Percentiles rank a stretch among this genome's conserved stretches.
Conservation (phyloP, 2,888 invertebrate genomes). For the Pristionchus fissidentatus region DNA sequence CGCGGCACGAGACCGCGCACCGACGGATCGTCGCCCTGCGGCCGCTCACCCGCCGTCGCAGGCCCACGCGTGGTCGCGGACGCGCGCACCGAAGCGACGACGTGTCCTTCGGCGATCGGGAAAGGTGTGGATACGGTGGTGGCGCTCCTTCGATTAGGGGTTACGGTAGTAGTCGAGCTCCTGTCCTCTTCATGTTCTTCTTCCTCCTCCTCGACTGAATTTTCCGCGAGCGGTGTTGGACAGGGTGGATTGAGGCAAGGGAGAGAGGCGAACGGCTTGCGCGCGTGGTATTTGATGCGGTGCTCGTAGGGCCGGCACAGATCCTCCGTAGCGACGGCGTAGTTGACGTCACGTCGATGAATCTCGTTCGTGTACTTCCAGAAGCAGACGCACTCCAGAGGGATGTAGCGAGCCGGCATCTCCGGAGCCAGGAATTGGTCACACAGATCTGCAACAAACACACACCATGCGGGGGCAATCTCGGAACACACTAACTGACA, state of each 20-base stretch:
- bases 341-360: constrained; percentile 60
- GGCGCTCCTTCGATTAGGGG: background rate
- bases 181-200: constrained; percentile 38
- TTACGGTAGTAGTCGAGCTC: background rate
- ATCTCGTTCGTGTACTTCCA: constrained; percentile 64
- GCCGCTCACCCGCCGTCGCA: background rate
- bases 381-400: constrained; percentile 72
- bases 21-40: constrained; percentile 25
- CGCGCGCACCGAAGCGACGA: constrained; percentile 44
- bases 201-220: constrained; percentile 21
- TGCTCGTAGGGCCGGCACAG: constrained; percentile 60
- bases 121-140: background rate
- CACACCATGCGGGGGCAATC: constrained; percentile 41
- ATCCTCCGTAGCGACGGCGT: constrained; percentile 54
- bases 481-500: background rate
- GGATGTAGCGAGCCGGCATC: constrained; percentile 55
- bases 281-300: constrained; percentile 53
- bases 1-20: background rate
- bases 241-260: constrained; percentile 60
- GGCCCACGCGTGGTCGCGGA: background rate
- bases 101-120: constrained; percentile 38
- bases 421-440: constrained; percentile 67
- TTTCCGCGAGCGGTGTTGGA: constrained; percentile 14
- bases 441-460: constrained; percentile 70
- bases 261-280: constrained; percentile 52